Conservation (phyloP, 2,113 vertebrate species). For the Ovis aries region DNA sequence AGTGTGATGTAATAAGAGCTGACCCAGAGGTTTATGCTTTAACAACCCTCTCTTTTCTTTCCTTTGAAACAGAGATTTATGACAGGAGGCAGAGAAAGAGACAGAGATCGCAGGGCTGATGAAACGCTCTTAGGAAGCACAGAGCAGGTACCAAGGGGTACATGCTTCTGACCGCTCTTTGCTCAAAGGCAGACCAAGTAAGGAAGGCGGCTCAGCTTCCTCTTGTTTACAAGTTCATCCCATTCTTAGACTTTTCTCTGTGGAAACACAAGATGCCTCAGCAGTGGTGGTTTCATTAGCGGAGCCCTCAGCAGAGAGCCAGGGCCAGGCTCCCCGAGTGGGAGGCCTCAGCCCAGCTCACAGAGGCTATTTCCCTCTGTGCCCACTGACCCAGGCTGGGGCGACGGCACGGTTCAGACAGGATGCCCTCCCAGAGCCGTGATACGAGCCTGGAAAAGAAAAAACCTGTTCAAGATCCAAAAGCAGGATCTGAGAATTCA, state of each 20-base stretch:
- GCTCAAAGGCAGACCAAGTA: background rate
- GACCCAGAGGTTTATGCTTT: conserved; percentile 23
- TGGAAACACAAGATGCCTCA: background rate
- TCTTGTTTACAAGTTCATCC: background rate
- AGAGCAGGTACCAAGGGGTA: background rate
- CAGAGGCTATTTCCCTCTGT: background rate
- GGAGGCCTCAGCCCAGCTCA: background rate
- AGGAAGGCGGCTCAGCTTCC: background rate
- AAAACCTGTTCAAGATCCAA: background rate
- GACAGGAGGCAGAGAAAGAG: background rate
- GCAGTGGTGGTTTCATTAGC: background rate
- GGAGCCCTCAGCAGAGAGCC: background rate
- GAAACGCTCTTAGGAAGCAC: background rate
- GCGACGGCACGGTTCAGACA: background rate
- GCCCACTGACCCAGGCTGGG: background rate
- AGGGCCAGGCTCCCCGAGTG: background rate
- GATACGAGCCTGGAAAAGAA: background rate
- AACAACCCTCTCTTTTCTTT: background rate
- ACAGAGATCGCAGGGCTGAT: background rate
- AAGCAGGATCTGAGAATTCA: background rate
- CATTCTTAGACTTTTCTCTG: background rate
- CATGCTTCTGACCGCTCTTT: background rate
- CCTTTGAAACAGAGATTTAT: conserved; percentile 40
- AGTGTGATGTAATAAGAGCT: background rate
- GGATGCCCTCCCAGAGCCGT: background rate